A percentile compares a stretch with the other conserved stretches of the same genome.
phyloP scores from a whole-genome alignment of 2,888 invertebrate genomes.

The Nezara viridula region DNA sequence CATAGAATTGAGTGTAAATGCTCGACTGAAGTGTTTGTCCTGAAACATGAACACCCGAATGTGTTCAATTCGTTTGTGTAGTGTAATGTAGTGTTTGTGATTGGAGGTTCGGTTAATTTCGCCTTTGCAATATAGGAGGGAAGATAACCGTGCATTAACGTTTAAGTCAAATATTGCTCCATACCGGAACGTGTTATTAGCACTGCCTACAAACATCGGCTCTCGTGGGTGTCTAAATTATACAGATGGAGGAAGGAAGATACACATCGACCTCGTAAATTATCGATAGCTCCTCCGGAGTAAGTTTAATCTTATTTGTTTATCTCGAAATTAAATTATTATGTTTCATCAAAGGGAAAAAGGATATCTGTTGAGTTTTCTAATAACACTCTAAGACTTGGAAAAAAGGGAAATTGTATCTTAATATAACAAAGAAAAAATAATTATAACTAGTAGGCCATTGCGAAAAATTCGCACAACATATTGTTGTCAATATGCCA shows the following conservation, averaged over 20 bases:
- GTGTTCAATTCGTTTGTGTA: background rate
- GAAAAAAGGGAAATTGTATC: no score
- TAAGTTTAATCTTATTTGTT: background rate
- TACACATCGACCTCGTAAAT: background rate
- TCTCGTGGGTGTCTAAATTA: background rate
- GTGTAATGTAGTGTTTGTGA: no score
- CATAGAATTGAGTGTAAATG: background rate
- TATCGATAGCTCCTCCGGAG: background rate
- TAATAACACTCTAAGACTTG: no score
- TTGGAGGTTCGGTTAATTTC: background rate
- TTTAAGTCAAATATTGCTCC: background rate
- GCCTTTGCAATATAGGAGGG: background rate
- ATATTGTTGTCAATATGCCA: no score
- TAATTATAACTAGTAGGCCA: no score
- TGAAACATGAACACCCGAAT: background rate
- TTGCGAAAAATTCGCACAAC: no score
- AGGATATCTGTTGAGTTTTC: background rate
- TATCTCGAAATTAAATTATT: background rate
- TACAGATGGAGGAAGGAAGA: background rate
- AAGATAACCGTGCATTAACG: conserved; percentile 4
- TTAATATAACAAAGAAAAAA: no score
- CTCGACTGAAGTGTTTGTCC: background rate
- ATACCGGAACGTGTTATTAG: background rate
- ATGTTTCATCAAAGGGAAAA: no score
- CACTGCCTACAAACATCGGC: background rate